Conservation (phyloP, 2,797 vertebrate genomes). For the Myotis planiceps region DNA sequence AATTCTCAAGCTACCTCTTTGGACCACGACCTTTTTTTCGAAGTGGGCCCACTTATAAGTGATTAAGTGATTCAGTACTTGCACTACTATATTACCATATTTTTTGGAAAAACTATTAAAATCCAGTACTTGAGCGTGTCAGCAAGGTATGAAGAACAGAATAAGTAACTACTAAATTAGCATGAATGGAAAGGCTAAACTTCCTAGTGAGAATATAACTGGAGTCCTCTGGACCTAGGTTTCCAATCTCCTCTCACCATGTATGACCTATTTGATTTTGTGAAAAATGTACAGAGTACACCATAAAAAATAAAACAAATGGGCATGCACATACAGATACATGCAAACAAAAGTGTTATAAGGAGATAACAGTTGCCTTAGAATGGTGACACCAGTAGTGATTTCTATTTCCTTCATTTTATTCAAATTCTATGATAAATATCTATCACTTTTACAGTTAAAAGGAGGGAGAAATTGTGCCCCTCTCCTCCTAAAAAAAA, state of each 20-base stretch:
- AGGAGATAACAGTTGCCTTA: neutral
- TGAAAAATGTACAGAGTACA: neutral
- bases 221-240: neutral
- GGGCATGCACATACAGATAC: fast-evolving
- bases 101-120: neutral
- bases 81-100: neutral
- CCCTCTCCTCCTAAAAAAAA: neutral
- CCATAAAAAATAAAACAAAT: neutral
- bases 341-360: neutral
- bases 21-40: neutral
- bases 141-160: neutral
- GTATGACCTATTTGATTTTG: neutral
- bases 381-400: neutral
- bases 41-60: neutral
- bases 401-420: neutral
- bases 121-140: neutral
- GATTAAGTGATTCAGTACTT: conserved; percentile 1
- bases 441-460: neutral
- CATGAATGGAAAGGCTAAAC: neutral
- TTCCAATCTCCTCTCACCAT: neutral
- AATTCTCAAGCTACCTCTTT: conserved; percentile 35
- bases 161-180: neutral
- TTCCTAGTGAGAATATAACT: neutral
- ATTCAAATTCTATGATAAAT: neutral
- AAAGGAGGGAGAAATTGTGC: neutral